Base-by-base conservation (phyloP, 2,797 vertebrate species). In the Sebastes cheni region DNA sequence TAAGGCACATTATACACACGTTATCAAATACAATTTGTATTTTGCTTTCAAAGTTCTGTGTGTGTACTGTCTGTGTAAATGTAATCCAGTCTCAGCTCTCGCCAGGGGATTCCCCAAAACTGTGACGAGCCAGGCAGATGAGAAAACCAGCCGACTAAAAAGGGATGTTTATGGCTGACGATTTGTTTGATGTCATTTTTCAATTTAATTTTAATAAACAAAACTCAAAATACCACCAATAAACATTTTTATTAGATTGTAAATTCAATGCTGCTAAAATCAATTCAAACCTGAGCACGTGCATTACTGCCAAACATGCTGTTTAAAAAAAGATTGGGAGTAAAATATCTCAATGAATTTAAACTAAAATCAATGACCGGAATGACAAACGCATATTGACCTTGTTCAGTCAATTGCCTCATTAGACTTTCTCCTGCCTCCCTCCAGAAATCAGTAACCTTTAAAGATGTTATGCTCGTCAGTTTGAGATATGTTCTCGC, bases 401-500 rank as follows among this genome's bases (percentile, higher is more conserved):
- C 39, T 36, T 46, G 18, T 52, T 52, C 46, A 52, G 46, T 52
- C 46, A 52, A 52, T 30, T 32, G 6, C 27, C 34, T 61, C 52
- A 56, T 67, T 77, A 58, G 52, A 46, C 25, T 23, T 12, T 8
- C 25, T 58, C 50, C 34, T n/a, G 39, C 29, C 39, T 79, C 10
- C 0, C 6, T 27, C 12, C 18, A 71, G 65, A 75, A 66, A 11
- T 27, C 42, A 76, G 78, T 68, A 55, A 77, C 77, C 54, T 69
- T 67, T 66, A 66, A 75, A 82, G 59, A 79, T 72, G 74, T 86
- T 58, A 3, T 61, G 42, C 64, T 42, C 77, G 79, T 84, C 85
- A 87, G 52, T 79, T 83, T 91, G 88, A 92, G 62, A 60, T 84
- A 78, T 68, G 56, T 20, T 66, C 64, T 74, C 50, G 39, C 68